These are phyloP conservation scores for Valencia hispanica DNA, from an alignment of 2,797 vertebrate species.

Conservation along the genomic window DNA sequence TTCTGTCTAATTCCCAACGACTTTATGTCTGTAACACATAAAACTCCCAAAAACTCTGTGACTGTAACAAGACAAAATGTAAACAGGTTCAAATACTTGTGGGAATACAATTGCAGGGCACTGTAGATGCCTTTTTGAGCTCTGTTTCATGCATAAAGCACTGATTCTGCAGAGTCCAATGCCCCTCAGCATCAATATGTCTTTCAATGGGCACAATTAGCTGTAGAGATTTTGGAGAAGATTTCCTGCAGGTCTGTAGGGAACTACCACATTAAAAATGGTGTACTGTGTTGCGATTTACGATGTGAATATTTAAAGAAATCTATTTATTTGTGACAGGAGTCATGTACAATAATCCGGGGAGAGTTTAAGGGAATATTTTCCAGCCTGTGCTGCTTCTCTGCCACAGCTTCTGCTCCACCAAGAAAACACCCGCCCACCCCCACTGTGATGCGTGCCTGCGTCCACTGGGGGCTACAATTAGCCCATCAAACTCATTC, in stretches of 20 bases:
- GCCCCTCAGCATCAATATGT: conserved; percentile 12
- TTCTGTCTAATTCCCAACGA: too few relatives aligned
- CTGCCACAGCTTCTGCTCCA: conserved; percentile 32
- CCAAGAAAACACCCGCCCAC: conserved; percentile 41
- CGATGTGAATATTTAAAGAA: conserved; percentile 26
- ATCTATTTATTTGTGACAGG: conserved; percentile 30
- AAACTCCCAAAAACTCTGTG: not conserved
- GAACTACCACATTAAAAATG: conserved; percentile 12
- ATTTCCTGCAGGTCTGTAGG: conserved; percentile 27
- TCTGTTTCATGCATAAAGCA: conserved; percentile 35
- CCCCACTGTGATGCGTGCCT: conserved; percentile 78
- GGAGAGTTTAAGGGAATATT: conserved; percentile 37
- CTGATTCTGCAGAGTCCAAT: conserved; percentile 41
- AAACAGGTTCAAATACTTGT: not conserved
- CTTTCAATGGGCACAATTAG: conserved; percentile 36
- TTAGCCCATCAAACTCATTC: conserved; percentile 86
- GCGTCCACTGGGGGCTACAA: conserved; percentile 87
- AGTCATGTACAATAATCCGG: conserved; percentile 32
- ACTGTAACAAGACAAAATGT: not conserved
- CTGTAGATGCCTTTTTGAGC: conserved; percentile 58
- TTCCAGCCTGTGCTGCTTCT: conserved; percentile 44
- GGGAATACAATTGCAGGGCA: not conserved
- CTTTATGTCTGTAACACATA: not conserved
- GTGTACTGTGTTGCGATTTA: conserved; percentile 3
- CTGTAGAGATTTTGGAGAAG: conserved; percentile 35